A percentile compares a stretch with the other conserved stretches of the same genome.
These are phyloP conservation scores for Pyrgilauda ruficollis DNA, from an alignment of 2,113 vertebrate genomes.

Conservation along the genomic window DNA sequence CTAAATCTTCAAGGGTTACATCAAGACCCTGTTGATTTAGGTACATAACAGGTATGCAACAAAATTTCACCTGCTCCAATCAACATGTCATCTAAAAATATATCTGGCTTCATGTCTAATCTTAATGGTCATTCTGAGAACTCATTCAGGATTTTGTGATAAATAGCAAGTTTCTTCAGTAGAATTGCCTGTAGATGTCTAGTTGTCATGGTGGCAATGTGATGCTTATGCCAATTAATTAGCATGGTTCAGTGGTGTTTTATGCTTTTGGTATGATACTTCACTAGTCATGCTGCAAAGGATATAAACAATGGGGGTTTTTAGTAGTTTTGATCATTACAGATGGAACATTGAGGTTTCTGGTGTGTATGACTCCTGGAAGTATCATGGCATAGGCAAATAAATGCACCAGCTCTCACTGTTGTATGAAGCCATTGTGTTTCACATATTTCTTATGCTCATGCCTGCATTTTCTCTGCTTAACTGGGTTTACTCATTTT, in stretches of 20 bases:
- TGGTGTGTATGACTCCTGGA: not conserved
- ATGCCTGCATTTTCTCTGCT: not conserved
- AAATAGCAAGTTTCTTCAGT: not conserved
- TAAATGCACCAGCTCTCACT: not conserved
- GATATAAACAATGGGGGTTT: rapidly evolving
- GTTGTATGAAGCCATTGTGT: not conserved
- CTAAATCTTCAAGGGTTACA: not conserved
- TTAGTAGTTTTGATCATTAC: not conserved
- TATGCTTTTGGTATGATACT: not conserved
- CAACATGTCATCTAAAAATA: not conserved
- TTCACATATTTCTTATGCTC: not conserved
- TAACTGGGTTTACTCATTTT: not conserved
- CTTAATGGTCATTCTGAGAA: not conserved
- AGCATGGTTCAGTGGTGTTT: not conserved
- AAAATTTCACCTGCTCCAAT: not conserved
- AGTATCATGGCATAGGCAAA: not conserved
- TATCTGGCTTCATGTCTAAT: not conserved
- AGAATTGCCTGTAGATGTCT: not conserved
- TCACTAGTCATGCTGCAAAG: not conserved
- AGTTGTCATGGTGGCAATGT: not conserved
- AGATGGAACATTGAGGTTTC: not conserved
- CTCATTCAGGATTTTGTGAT: not conserved
- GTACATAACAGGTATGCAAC: not conserved
- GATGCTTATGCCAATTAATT: not conserved
- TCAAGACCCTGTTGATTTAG: not conserved